Evolutionary conservation across 1,140 invertebrate genomes (phyloP).

Genomic region (Cherax quadricarinatus): DNA sequence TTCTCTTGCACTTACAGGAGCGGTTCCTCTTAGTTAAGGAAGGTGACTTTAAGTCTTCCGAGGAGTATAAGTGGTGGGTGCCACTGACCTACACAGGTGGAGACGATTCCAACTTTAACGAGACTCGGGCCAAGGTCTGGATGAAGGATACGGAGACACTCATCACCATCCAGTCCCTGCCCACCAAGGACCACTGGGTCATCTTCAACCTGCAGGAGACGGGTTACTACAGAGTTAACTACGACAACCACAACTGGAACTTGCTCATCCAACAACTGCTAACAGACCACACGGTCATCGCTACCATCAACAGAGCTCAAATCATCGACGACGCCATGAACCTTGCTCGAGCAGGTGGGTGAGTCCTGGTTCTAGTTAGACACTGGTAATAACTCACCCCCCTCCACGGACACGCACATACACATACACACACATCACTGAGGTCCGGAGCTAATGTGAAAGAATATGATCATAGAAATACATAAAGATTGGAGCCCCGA

Average conservation of each 20-base stretch:
- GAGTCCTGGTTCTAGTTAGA: constrained; percentile 27
- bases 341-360: constrained; percentile 81
- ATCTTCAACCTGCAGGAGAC: constrained; percentile 73
- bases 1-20: constrained; percentile 22
- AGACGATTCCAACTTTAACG: constrained; percentile 46
- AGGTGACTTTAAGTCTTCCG: constrained; percentile 2
- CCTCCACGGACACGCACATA: background rate
- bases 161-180: constrained; percentile 44
- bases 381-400: background rate
- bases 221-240: constrained; percentile 80
- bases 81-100: constrained; percentile 68
- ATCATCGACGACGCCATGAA: constrained; percentile 90
- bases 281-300: constrained; percentile 76
- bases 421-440: background rate
- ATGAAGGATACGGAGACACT: constrained; percentile 63
- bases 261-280: constrained; percentile 76
- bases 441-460: no score
- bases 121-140: constrained; percentile 61
- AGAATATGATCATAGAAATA: no score
- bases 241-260: constrained; percentile 79
- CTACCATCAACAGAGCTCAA: constrained; percentile 80
- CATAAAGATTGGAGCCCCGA: no score
- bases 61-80: constrained; percentile 72
- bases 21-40: constrained; percentile 64
- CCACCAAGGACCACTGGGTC: constrained; percentile 66